These are phyloP conservation scores for Blera fallax DNA, from an alignment of 2,888 invertebrate genomes.

Conservation along the genomic window DNA sequence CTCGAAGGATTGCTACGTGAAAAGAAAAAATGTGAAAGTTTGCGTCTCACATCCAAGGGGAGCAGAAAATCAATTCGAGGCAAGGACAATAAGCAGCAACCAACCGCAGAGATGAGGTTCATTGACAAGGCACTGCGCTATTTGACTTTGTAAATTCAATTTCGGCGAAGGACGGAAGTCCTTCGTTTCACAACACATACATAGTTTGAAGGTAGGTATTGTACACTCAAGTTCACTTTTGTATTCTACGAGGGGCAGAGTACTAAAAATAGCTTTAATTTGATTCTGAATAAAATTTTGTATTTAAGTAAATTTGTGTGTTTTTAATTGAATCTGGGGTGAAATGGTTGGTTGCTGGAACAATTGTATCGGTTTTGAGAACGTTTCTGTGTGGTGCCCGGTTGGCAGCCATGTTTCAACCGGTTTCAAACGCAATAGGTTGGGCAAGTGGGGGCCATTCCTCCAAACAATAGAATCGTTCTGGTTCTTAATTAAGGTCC, in stretches of 20 bases:
- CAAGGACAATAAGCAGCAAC: constrained; percentile 7
- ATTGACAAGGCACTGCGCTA: constrained; percentile 78
- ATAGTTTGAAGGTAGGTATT: constrained; percentile 11
- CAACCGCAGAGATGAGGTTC: constrained; percentile 72
- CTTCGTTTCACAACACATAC: background rate
- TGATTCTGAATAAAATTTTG: constrained; percentile 26
- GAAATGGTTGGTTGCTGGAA: too few relatives aligned
- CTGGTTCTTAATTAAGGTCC: too few relatives aligned
- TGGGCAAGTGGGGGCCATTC: too few relatives aligned
- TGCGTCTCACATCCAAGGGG: constrained; percentile 13
- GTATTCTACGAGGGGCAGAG: constrained; percentile 31
- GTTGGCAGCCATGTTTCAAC: too few relatives aligned
- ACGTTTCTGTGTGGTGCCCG: too few relatives aligned
- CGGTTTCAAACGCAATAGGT: too few relatives aligned
- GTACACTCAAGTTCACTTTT: constrained; percentile 39
- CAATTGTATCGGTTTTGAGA: too few relatives aligned
- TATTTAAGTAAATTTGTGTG: background rate
- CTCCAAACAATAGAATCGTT: too few relatives aligned
- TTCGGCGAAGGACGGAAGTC: background rate
- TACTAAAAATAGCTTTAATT: constrained; percentile 44
- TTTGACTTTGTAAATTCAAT: constrained; percentile 75
- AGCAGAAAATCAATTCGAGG: constrained; percentile 8
- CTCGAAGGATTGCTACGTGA: constrained; percentile 60
- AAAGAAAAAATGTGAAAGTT: constrained; percentile 38
- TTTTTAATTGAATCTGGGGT: background rate